phyloP scores from a whole-genome alignment of 1,140 invertebrate genomes.

The Sitodiplosis mosellana region DNA sequence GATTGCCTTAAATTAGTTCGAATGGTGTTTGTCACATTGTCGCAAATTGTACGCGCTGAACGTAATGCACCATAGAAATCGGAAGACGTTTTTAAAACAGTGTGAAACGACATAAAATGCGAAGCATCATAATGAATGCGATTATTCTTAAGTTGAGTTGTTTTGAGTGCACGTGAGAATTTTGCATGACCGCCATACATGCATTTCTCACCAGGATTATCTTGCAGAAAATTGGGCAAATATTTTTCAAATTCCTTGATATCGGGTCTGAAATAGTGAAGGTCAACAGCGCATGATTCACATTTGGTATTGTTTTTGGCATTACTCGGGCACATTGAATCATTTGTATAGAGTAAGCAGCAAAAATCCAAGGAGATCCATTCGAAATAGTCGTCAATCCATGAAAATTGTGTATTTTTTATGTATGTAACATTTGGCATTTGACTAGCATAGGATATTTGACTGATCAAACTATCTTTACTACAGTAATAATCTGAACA shows the following conservation, averaged over 20 bases:
- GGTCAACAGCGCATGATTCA: no score
- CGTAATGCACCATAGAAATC: conserved; percentile 86
- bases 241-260: conserved; percentile 55
- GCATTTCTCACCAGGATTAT: conserved; percentile 69
- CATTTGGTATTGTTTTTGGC: no score
- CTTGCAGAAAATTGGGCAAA: conserved; percentile 71
- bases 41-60: conserved; percentile 56
- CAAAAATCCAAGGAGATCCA: conserved; percentile 46
- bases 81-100: conserved; percentile 71
- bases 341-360: no score
- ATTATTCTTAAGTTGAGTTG: conserved; percentile 22
- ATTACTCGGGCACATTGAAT: no score
- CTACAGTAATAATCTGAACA: conserved; percentile 68
- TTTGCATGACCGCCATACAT: conserved; percentile 76
- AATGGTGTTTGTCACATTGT: conserved; percentile 66
- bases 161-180: conserved; percentile 49
- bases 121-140: conserved; percentile 40
- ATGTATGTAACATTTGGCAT: conserved; percentile 59
- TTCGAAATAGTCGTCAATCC: conserved; percentile 94
- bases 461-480: conserved; percentile 60
- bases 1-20: conserved; percentile 35
- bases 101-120: conserved; percentile 93
- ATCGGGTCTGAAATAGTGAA: no score
- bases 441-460: conserved; percentile 60
- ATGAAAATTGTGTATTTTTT: conserved; percentile 73